Conservation (phyloP, 1,140 invertebrate genomes). For the Acyrthosiphon pisum region DNA sequence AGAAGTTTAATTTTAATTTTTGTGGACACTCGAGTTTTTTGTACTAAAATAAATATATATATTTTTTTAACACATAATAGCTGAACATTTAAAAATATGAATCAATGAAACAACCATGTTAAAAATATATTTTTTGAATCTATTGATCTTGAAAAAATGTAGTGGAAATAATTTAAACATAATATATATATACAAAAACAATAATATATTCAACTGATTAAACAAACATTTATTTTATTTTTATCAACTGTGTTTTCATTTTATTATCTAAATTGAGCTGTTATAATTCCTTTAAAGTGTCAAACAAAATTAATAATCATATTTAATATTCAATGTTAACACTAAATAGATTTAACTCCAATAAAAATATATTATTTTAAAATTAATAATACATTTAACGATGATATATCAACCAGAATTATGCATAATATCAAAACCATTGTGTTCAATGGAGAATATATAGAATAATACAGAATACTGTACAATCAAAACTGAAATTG, state of each 20-base stretch:
- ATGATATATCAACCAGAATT: background rate
- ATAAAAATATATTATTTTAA: background rate
- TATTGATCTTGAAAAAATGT: background rate
- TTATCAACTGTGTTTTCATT: background rate
- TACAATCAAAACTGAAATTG: background rate
- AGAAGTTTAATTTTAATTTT: conserved; percentile 25
- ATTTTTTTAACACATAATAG: background rate
- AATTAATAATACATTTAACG: background rate
- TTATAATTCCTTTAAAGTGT: background rate
- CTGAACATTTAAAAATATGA: background rate
- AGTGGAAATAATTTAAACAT: background rate
- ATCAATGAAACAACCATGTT: background rate
- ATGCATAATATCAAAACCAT: background rate
- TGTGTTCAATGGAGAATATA: background rate
- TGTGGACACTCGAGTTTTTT: background rate
- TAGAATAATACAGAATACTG: background rate
- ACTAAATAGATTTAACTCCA: background rate
- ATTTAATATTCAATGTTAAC: background rate
- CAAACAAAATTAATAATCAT: background rate
- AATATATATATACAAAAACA: background rate
- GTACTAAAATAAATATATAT: background rate
- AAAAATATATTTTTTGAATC: background rate
- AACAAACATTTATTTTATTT: background rate
- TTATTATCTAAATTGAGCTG: background rate
- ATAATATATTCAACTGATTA: background rate